A percentile compares a stretch with the other conserved stretches of the same genome.
Conservation (phyloP, 2,113 vertebrate genomes). For the Tichodroma muraria region DNA sequence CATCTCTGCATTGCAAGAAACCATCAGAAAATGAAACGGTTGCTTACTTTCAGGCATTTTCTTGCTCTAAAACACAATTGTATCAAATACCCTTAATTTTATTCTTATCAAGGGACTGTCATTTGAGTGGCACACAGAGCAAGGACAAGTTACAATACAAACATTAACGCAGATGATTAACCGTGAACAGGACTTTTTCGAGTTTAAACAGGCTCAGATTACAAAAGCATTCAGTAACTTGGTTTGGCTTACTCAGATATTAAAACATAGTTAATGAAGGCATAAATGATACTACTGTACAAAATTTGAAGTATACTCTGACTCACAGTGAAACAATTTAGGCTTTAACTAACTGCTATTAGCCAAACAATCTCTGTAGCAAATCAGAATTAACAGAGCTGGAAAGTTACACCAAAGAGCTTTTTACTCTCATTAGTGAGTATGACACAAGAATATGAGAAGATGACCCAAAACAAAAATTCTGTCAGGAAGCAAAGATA, state of each 20-base stretch:
- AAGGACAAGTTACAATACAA: conserved; percentile 38
- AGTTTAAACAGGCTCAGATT: conserved; percentile 46
- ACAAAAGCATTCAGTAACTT: conserved; percentile 20
- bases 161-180: conserved; percentile 40
- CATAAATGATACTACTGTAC: background rate
- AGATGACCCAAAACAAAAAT: background rate
- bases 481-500: background rate
- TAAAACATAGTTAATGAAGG: background rate
- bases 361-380: background rate
- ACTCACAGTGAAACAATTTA: background rate
- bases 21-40: background rate
- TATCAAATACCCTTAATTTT: background rate
- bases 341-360: background rate
- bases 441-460: background rate
- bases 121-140: background rate
- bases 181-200: background rate
- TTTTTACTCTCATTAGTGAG: background rate
- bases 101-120: background rate
- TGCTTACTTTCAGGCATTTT: background rate
- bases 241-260: background rate
- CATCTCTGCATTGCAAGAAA: background rate
- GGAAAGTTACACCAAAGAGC: background rate
- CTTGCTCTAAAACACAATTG: background rate
- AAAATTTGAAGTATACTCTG: background rate
- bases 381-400: background rate